These are phyloP conservation scores for Atlantisia rogersi DNA, from an alignment of 2,113 vertebrate species.

Conservation along the genomic window DNA sequence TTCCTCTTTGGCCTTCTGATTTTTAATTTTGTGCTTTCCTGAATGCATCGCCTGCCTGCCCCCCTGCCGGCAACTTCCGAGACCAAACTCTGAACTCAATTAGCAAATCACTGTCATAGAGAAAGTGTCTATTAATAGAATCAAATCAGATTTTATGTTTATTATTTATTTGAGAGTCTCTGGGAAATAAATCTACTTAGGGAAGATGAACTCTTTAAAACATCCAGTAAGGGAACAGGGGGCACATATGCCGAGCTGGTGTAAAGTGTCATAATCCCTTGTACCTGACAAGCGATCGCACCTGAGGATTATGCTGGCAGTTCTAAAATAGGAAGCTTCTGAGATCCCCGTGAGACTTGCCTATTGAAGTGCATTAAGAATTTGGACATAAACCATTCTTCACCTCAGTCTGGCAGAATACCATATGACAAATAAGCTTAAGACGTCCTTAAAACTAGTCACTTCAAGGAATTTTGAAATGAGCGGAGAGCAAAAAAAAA, in stretches of 20 bases:
- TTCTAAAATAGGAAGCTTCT: not conserved
- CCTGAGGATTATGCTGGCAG: not conserved
- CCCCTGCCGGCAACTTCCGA: conserved; percentile 22
- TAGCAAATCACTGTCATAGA: conserved; percentile 40
- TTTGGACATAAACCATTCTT: not conserved
- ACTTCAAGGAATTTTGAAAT: conserved; percentile 1
- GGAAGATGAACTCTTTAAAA: conserved; percentile 48
- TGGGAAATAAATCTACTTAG: conserved; percentile 2
- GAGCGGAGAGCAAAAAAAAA: not conserved
- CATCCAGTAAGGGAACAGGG: not conserved
- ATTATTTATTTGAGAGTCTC: conserved; percentile 48
- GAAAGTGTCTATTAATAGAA: conserved; percentile 43
- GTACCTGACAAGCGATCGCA: not conserved
- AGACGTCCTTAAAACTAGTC: not conserved
- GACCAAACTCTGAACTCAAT: conserved; percentile 65
- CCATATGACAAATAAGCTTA: not conserved
- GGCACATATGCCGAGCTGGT: fast-evolving
- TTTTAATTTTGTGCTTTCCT: conserved; percentile 62
- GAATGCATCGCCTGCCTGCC: conserved; percentile 37
- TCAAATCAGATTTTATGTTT: conserved; percentile 16
- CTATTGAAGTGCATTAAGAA: not conserved
- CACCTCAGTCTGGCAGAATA: not conserved
- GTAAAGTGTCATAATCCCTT: not conserved
- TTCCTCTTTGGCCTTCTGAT: not conserved
- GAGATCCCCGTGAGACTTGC: not conserved